Evolutionary conservation across 2,797 vertebrate genomes (phyloP), one percentile per base, ranked within the genome.

Genomic region (Catostomus latipinnis): DNA sequence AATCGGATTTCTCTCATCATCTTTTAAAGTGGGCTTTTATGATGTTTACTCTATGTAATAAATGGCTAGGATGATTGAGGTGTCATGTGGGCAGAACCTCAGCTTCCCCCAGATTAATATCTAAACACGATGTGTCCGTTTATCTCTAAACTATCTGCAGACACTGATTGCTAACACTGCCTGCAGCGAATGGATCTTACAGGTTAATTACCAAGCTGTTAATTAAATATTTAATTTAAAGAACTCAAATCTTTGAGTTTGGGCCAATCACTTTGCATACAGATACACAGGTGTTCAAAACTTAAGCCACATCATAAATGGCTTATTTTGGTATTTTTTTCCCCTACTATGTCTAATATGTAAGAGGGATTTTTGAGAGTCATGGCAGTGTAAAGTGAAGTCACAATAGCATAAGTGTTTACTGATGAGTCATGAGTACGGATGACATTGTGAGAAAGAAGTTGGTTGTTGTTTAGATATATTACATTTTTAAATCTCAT

Each of bases 11-110:
- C 81, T 86, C 69, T 89, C 82, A 84, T 84, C 76, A 74, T 71
- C 87, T 88, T 34, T 90, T 92, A 89, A 87, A 83, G 76, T 85
- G 82, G 69, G 67, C 87, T 88, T 90, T 88, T 86, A 88, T 82
- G 78, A 82, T 86, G 81, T 90, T 92, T 88, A 86, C 83, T 74
- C 54, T 0, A 6, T 86, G 82, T 91, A 90, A 90, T 91, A 82
- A 88, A 77, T 87, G 86, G 86, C 86, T 87, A 80, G 84, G 82
- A 74, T 84, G 83, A 89, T 87, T 72, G 83, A 81, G 82, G 80
- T 75, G 78, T 82, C 78, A 82, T 83, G 66, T 86, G 82, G 76
- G 85, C 75, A 70, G 71, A 74, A 78, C 71, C 74, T 70, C 67
- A 72, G 66, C 72, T 66, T 68, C 57, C 43, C 73, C 54, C 76